A percentile compares a stretch with the other conserved stretches of the same genome.
These are phyloP conservation scores for Spea bombifrons DNA, from an alignment of 2,113 vertebrate genomes.

Conservation along the genomic window DNA sequence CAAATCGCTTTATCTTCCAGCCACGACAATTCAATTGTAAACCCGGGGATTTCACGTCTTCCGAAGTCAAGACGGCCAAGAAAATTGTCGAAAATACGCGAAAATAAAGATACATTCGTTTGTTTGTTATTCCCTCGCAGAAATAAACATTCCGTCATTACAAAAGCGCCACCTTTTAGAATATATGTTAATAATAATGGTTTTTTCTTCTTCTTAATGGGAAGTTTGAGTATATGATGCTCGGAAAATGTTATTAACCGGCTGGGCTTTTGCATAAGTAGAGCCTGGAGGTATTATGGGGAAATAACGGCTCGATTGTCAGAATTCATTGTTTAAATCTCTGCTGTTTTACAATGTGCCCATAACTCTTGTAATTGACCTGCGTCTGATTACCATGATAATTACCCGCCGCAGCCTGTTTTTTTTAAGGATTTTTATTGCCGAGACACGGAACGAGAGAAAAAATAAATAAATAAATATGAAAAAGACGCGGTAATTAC, in stretches of 20 bases:
- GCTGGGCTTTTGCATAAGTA: not conserved
- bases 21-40: not conserved
- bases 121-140: not conserved
- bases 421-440: conserved; percentile 5
- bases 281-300: conserved; percentile 12
- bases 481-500: conserved; percentile 3
- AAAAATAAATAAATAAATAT: not conserved
- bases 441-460: not conserved
- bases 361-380: conserved; percentile 39
- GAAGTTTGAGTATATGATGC: not conserved
- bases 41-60: not conserved
- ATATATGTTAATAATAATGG: not conserved
- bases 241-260: not conserved
- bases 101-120: too few relatives aligned
- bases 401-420: conserved; percentile 12
- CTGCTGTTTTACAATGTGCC: not conserved
- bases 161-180: not conserved
- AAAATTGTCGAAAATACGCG: too few relatives aligned
- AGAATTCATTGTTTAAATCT: not conserved
- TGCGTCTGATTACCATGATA: conserved; percentile 20
- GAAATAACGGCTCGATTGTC: not conserved
- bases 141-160: not conserved
- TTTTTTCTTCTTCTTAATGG: not conserved
- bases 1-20: too few relatives aligned
- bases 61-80: too few relatives aligned